phyloP scores from a whole-genome alignment of 2,797 vertebrate genomes.

The Anomalospiza imberbis region DNA sequence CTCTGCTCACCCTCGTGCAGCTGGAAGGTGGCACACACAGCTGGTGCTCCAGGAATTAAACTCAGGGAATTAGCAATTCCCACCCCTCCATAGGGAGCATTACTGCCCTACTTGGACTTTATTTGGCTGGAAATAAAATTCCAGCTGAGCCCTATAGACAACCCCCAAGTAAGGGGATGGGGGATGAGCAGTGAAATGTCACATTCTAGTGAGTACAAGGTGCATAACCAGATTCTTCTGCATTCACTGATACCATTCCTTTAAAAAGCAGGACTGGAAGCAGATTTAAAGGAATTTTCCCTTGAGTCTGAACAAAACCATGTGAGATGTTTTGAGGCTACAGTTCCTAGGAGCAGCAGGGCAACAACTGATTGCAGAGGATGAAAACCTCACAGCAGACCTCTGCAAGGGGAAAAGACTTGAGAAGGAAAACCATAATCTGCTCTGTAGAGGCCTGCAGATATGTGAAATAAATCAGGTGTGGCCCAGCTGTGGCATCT shows the following conservation, averaged over 20 bases:
- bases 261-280: neutral
- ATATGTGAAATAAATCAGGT: neutral
- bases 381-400: neutral
- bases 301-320: neutral
- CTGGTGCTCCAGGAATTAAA: neutral
- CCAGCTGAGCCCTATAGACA: neutral
- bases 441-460: neutral
- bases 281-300: neutral
- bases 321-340: neutral
- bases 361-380: neutral
- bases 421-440: neutral
- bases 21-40: neutral
- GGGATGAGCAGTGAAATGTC: fast-evolving
- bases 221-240: neutral
- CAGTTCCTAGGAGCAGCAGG: neutral
- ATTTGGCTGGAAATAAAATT: neutral
- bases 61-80: neutral
- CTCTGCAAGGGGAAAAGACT: neutral
- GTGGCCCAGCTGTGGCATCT: neutral
- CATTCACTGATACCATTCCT: neutral
- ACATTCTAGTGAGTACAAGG: neutral
- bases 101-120: neutral
- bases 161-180: fast-evolving
- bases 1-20: fast-evolving
- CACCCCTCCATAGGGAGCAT: neutral